A percentile compares a stretch with the other conserved stretches of the same genome.
Evolutionary conservation across 2,888 invertebrate genomes (phyloP).

Genomic region (Perizoma affinitatum): DNA sequence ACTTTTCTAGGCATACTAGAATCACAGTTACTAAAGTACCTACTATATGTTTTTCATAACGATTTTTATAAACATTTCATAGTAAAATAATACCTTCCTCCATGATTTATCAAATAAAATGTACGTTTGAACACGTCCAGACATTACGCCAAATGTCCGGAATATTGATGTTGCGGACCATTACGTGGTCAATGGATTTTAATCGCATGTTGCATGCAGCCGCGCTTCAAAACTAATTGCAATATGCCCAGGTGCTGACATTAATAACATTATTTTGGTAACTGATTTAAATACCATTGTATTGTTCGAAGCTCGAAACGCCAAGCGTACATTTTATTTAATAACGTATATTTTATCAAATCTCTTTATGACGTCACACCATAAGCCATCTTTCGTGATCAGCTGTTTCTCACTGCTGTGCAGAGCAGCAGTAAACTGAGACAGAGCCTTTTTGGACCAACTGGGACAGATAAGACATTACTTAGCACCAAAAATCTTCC

Average conservation of each 20-base stretch:
- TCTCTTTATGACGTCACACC: too few species aligned
- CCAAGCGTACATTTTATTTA: too few species aligned
- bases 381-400: too few species aligned
- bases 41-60: background rate
- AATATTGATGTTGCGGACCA: constrained; percentile 19
- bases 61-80: background rate
- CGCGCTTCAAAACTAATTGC: constrained; percentile 20
- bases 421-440: too few species aligned
- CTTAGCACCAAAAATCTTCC: too few species aligned
- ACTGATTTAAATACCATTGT: background rate
- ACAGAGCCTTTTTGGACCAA: too few species aligned
- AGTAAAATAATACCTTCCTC: background rate
- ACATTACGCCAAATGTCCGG: constrained; percentile 45
- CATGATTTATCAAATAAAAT: background rate
- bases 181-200: constrained; percentile 3
- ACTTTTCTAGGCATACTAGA: too few species aligned
- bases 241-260: constrained; percentile 17
- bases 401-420: too few species aligned
- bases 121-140: constrained; percentile 23
- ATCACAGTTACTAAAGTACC: too few species aligned
- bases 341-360: too few species aligned
- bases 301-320: background rate
- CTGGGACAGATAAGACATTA: too few species aligned
- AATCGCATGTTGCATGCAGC: constrained; percentile 16
- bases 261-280: constrained; percentile 8